Base-by-base conservation (phyloP, 2,113 vertebrate species). In the Scomber colias region DNA sequence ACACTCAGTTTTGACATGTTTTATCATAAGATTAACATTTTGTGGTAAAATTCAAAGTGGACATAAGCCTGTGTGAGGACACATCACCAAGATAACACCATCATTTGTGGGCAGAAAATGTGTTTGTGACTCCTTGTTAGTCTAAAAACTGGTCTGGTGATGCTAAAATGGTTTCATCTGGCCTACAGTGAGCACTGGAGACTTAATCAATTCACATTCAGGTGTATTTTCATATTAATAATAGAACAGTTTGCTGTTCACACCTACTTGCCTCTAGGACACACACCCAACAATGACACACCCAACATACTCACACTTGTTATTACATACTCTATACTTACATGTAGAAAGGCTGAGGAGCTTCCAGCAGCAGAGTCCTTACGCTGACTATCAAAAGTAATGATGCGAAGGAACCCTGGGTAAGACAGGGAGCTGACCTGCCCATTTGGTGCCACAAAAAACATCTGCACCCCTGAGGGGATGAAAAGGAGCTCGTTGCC, bases 381-480 rank as follows among this genome's bases (percentile, higher is more conserved):
- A 5, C 90, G 83, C 44, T 93, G 92, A 73, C 91, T 93, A 84
- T 94, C 88, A 74, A 96, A 95, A 19, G 92, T 83, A 71, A 97
- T 90, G 1, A 99, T 96, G 53, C 97, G 96, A 3, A 99, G 96
- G 82, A 95, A 98, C 1, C 98, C 97, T 3, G 98, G 97, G 71
- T 96, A 95, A 0, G 97, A 98, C 16, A 98, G 96, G 64, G 98
- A 96, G 81, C 96, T 98, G 82, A 99, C 98, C 67, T 96, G 95
- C 46, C 98, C 97, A 1, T 95, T 93, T 14, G 96, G 96, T 68
- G 95, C 95, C 73, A 99, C 97, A 59, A 97, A 99, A 89, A 99
- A 99, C 77, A 99, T 96, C 91, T 99, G 98, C 19, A 98, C 98
- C 53, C 98, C 98, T 0, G 92, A 93, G 7, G 96, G 96, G 85